These are phyloP conservation scores for Pelodiscus sinensis DNA, from an alignment of 2,113 vertebrate genomes.

Conservation along the genomic window DNA sequence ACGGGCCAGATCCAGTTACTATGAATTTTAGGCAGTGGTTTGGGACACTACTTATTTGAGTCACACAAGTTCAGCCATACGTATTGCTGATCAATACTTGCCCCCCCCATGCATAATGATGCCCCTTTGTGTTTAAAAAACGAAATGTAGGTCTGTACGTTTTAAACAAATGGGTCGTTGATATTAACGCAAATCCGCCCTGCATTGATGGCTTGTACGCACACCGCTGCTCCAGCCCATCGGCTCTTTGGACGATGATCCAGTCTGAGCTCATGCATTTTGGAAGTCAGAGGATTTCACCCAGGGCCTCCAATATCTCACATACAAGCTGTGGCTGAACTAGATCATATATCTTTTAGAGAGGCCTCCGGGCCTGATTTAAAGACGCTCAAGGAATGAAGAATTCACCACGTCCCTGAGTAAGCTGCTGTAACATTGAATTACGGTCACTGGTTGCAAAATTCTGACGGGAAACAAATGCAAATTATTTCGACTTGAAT, in stretches of 20 bases:
- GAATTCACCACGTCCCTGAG: background rate
- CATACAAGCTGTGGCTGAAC: background rate
- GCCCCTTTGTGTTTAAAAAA: background rate
- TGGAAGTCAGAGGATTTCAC: background rate
- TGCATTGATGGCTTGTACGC: background rate
- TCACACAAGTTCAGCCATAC: background rate
- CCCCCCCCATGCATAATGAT: background rate
- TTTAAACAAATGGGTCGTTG: background rate
- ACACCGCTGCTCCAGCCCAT: background rate
- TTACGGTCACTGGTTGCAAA: background rate
- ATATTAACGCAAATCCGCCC: rapidly evolving
- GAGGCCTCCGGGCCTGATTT: background rate
- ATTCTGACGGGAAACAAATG: background rate
- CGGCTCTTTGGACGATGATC: background rate
- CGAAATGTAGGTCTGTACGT: background rate
- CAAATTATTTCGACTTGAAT: background rate
- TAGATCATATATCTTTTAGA: background rate
- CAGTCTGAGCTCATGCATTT: rapidly evolving
- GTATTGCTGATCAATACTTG: background rate
- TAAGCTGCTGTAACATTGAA: background rate
- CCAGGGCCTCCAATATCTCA: background rate
- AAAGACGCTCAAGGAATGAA: background rate
- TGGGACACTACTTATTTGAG: background rate
- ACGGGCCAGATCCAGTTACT: background rate
- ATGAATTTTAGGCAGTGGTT: background rate